A percentile compares a stretch with the other conserved stretches of the same genome.
These are phyloP conservation scores for Melieria crassipennis DNA, from an alignment of 2,888 invertebrate species.

Conservation along the genomic window DNA sequence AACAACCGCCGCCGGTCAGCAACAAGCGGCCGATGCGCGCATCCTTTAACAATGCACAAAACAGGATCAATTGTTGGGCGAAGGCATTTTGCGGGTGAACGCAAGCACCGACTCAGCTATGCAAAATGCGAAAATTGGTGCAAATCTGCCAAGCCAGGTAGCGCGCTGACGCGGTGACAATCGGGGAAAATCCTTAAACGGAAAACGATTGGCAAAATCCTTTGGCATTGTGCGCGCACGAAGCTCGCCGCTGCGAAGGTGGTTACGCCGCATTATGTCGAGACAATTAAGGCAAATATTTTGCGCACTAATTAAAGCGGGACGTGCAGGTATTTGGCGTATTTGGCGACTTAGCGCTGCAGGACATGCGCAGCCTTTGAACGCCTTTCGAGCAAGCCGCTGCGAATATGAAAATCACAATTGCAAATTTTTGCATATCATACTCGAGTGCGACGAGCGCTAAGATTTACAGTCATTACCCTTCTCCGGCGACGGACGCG, in stretches of 20 bases:
- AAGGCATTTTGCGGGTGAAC: neutral
- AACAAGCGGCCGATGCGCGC: no score
- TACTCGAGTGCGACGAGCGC: neutral
- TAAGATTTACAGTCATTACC: slow-evolving; percentile 14
- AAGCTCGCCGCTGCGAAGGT: slow-evolving; percentile 1
- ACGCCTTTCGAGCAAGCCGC: neutral
- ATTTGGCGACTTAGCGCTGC: neutral
- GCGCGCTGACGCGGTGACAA: no score
- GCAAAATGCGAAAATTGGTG: slow-evolving; percentile 33
- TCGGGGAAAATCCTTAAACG: no score
- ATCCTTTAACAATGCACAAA: no score
- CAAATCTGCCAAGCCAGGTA: no score
- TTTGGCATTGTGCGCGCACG: no score
- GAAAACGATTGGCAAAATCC: no score
- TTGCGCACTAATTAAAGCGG: slow-evolving; percentile 58
- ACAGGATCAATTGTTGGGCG: no score
- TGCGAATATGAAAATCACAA: slow-evolving; percentile 26
- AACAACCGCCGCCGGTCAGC: no score
- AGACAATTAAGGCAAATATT: slow-evolving; percentile 60
- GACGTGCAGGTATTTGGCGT: slow-evolving; percentile 39
- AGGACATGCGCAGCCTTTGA: slow-evolving; percentile 20
- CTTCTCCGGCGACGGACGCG: slow-evolving; percentile 7
- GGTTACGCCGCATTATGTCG: slow-evolving; percentile 31
- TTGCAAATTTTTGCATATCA: slow-evolving; percentile 11
- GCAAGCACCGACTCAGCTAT: slow-evolving; percentile 31